A percentile compares a stretch with the other conserved stretches of the same genome.
Conservation (phyloP, 2,113 vertebrate genomes). For the Pygoscelis antarcticus region DNA sequence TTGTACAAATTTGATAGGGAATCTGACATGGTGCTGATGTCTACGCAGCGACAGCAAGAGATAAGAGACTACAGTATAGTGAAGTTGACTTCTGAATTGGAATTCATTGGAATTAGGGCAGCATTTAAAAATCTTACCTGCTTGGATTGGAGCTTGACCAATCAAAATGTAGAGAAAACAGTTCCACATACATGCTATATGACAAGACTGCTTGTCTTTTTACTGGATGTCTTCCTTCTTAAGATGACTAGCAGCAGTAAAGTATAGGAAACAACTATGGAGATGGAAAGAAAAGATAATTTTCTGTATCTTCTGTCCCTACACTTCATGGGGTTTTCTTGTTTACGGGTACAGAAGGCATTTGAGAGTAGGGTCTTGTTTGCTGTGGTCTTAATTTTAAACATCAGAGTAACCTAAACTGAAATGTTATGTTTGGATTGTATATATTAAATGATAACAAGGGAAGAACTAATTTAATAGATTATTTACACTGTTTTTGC, state of each 20-base stretch:
- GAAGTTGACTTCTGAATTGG: neutral
- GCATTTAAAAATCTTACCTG: neutral
- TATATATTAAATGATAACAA: neutral
- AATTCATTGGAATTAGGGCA: neutral
- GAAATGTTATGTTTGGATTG: neutral
- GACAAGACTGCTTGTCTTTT: neutral
- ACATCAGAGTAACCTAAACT: neutral
- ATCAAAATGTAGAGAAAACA: neutral
- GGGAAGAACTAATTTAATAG: neutral
- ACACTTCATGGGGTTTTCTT: neutral
- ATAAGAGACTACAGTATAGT: neutral
- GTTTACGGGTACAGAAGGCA: neutral
- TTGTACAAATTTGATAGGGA: neutral
- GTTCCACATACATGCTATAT: neutral
- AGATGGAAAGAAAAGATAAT: neutral
- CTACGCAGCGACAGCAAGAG: neutral
- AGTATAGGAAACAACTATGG: neutral
- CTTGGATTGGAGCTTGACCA: neutral
- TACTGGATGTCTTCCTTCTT: neutral
- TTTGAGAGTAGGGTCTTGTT: neutral
- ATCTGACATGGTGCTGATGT: neutral
- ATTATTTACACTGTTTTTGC: neutral
- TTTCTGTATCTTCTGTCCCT: neutral
- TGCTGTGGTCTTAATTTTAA: neutral
- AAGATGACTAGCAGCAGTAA: neutral